phyloP scores from a whole-genome alignment of 2,888 invertebrate genomes.

The Lagria hirta region DNA sequence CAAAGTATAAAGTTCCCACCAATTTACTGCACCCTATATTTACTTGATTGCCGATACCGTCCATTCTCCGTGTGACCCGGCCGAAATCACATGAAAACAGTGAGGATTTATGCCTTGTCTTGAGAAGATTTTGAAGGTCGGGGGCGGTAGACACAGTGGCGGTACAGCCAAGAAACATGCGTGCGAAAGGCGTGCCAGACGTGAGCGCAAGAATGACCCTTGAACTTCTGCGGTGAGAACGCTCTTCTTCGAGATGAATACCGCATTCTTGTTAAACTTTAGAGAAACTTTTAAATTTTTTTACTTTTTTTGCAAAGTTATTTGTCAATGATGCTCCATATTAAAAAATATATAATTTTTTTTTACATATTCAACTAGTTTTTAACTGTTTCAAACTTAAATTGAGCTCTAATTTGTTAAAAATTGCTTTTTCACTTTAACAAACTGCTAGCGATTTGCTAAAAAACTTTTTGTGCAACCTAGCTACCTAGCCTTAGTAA shows the following conservation, averaged over 20 bases:
- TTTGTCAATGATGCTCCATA: slow-evolving; percentile 5
- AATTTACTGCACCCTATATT: slow-evolving; percentile 16
- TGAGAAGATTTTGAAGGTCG: slow-evolving; percentile 1
- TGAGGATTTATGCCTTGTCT: background rate
- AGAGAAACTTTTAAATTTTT: too few species aligned
- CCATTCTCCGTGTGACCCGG: slow-evolving; percentile 2
- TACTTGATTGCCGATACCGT: slow-evolving; percentile 12
- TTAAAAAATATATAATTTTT: too few species aligned
- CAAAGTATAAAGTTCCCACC: slow-evolving; percentile 12
- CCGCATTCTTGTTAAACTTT: slow-evolving; percentile 1
- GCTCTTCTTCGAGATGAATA: slow-evolving; percentile 15
- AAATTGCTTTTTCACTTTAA: too few species aligned
- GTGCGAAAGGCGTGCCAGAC: slow-evolving; percentile 30
- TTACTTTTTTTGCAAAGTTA: background rate
- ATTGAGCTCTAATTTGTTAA: too few species aligned
- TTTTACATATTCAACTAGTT: too few species aligned
- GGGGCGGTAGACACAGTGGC: slow-evolving; percentile 14
- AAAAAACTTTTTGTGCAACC: too few species aligned
- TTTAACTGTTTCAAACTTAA: too few species aligned
- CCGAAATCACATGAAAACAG: background rate
- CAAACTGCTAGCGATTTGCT: too few species aligned
- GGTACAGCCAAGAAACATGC: slow-evolving; percentile 22
- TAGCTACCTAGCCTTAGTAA: too few species aligned
- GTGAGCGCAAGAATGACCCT: slow-evolving; percentile 27
- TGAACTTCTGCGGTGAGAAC: slow-evolving; percentile 28